Evolutionary conservation across 1,140 invertebrate species (phyloP).

Genomic region (Anastrepha obliqua): DNA sequence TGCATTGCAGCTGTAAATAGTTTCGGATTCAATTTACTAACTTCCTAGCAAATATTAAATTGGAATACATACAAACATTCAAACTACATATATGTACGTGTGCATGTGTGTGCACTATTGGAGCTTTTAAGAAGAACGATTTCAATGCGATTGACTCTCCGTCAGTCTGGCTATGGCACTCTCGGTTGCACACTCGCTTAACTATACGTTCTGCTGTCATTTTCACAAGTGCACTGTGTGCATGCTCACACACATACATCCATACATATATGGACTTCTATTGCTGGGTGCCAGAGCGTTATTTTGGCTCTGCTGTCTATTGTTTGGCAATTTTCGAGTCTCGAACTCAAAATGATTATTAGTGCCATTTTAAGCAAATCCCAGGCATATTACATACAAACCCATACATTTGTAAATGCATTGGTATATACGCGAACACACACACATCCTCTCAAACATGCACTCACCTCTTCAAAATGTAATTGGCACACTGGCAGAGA

Average conservation of each 20-base stretch:
- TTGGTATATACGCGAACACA: background rate
- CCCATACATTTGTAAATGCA: background rate
- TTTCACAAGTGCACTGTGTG: background rate
- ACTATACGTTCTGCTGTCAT: background rate
- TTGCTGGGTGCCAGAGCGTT: background rate
- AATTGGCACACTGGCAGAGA: background rate
- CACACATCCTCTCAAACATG: background rate
- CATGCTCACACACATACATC: background rate
- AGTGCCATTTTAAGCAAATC: background rate
- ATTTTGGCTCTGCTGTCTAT: slow-evolving; percentile 1
- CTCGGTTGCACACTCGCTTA: background rate
- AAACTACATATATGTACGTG: background rate
- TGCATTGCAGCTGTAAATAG: slow-evolving; percentile 2
- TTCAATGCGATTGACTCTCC: no score
- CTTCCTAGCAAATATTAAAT: background rate
- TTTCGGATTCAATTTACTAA: slow-evolving; percentile 9
- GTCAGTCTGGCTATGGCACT: background rate
- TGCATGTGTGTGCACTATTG: no score
- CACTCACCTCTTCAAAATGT: background rate
- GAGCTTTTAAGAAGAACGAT: no score
- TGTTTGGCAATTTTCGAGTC: slow-evolving; percentile 19
- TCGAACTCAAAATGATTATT: slow-evolving; percentile 37
- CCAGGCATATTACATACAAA: background rate
- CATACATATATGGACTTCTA: background rate
- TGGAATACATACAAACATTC: no score